Evolutionary conservation across 2,797 vertebrate genomes (phyloP).

Genomic region (Diplodus puntazzo): DNA sequence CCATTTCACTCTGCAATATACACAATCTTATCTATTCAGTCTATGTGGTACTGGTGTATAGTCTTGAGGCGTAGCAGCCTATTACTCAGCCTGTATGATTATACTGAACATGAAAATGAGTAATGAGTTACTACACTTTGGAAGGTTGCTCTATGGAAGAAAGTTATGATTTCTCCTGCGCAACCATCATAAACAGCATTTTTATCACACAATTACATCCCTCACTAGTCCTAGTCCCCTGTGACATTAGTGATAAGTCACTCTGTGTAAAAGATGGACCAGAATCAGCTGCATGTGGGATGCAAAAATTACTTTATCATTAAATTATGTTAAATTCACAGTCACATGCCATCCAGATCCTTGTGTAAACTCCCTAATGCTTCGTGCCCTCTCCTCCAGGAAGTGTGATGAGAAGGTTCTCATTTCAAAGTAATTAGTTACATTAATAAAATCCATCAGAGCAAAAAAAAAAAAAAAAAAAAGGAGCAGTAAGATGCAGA

Average conservation of each 20-base stretch:
- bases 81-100: neutral
- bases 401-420: slow-evolving; percentile 18
- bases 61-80: neutral
- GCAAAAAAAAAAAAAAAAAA: neutral
- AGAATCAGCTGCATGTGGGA: neutral
- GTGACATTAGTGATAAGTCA: neutral
- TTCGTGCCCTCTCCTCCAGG: slow-evolving; percentile 13
- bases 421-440: slow-evolving; percentile 1
- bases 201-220: neutral
- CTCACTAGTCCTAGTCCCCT: neutral
- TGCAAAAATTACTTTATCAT: neutral
- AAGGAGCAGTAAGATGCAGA: neutral
- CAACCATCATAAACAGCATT: neutral
- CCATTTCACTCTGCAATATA: neutral
- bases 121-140: neutral
- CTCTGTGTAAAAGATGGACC: neutral
- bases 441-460: slow-evolving; percentile 4
- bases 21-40: neutral
- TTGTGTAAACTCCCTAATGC: neutral
- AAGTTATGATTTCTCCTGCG: neutral
- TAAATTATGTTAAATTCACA: neutral
- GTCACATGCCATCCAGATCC: neutral
- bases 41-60: neutral
- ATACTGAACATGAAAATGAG: neutral
- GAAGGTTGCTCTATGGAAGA: neutral